A percentile compares a stretch with the other conserved stretches of the same genome.
phyloP scores from a whole-genome alignment of 2,113 vertebrate species.

The Gorsachius goisagi region DNA sequence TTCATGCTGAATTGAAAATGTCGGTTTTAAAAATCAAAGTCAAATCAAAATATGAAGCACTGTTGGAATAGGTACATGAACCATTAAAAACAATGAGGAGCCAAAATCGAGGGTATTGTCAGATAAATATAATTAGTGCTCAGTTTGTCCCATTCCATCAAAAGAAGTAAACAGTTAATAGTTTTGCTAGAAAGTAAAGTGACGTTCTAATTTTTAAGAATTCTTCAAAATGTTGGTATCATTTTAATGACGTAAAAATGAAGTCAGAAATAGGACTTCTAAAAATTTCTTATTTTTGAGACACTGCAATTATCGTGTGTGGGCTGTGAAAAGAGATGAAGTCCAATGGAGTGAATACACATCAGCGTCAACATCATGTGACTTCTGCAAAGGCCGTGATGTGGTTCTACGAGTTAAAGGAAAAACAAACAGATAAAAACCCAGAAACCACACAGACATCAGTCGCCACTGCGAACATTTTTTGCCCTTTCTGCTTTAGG shows the following conservation, averaged over 20 bases:
- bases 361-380: slow-evolving; percentile 94
- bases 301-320: slow-evolving; percentile 78
- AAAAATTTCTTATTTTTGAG: slow-evolving; percentile 67
- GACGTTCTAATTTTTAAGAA: slow-evolving; percentile 66
- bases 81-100: slow-evolving; percentile 58
- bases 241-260: slow-evolving; percentile 72
- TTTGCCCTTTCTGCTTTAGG: neutral
- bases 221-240: slow-evolving; percentile 61
- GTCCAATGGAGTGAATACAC: slow-evolving; percentile 91
- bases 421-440: slow-evolving; percentile 55
- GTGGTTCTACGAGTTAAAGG: slow-evolving; percentile 87
- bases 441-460: slow-evolving; percentile 30
- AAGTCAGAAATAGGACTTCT: slow-evolving; percentile 68
- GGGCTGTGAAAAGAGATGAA: slow-evolving; percentile 90
- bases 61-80: slow-evolving; percentile 56
- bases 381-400: slow-evolving; percentile 96
- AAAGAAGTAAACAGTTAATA: slow-evolving; percentile 55
- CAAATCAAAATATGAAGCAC: slow-evolving; percentile 58
- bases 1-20: slow-evolving; percentile 75
- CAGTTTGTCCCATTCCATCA: slow-evolving; percentile 42
- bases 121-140: slow-evolving; percentile 50
- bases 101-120: slow-evolving; percentile 45
- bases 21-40: slow-evolving; percentile 64
- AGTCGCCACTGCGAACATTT: neutral
- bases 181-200: slow-evolving; percentile 63